phyloP scores from a whole-genome alignment of 2,113 vertebrate species.

The Pyrgilauda ruficollis region DNA sequence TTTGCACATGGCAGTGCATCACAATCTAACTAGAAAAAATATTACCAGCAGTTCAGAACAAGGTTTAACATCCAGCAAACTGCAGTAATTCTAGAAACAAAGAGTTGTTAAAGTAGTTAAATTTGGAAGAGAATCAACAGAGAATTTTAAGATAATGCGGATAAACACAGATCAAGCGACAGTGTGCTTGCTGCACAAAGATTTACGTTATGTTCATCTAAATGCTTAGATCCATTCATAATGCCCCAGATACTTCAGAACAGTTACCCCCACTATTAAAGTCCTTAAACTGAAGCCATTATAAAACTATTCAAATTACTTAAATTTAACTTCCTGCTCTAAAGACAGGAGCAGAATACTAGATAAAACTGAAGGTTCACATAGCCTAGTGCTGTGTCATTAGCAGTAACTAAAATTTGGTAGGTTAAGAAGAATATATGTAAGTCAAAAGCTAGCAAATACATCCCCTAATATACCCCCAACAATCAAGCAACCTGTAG shows the following conservation, averaged over 20 bases:
- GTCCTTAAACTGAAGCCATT: background rate
- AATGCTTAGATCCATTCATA: background rate
- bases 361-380: background rate
- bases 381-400: background rate
- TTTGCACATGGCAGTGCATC: background rate
- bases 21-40: background rate
- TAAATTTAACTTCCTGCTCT: background rate
- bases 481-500: background rate
- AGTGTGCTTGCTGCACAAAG: background rate
- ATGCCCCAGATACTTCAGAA: background rate
- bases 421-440: background rate
- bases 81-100: background rate
- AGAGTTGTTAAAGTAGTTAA: background rate
- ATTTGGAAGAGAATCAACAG: background rate
- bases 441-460: background rate
- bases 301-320: background rate
- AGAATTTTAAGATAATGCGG: fast-evolving
- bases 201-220: background rate
- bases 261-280: background rate
- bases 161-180: background rate
- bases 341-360: background rate
- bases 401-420: background rate
- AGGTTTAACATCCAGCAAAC: background rate
- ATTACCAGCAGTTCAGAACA: background rate
- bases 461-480: background rate